Evolutionary conservation across 1,140 invertebrate genomes (phyloP).

Genomic region (honey bee (Apis mellifera)): DNA sequence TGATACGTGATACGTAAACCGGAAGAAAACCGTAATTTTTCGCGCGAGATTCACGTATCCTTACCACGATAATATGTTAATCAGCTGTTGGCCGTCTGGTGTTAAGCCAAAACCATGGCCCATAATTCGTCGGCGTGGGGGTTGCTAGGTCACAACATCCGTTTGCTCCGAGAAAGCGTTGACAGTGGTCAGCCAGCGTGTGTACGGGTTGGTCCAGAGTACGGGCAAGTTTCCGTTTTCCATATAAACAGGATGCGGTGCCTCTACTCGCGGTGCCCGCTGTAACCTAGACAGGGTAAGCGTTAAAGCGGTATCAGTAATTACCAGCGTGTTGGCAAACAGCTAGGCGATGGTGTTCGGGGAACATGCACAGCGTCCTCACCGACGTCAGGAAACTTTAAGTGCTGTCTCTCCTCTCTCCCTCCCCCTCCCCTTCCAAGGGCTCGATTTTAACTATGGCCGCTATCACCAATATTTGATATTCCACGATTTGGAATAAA

Average conservation of each 20-base stretch:
- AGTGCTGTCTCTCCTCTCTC: not conserved
- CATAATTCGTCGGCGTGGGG: slow-evolving; percentile 42
- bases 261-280: slow-evolving; percentile 36
- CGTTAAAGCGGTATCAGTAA: slow-evolving; percentile 76
- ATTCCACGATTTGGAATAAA: not conserved
- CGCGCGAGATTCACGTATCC: not conserved
- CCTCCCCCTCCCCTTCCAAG: not conserved
- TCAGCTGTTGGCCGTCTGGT: slow-evolving; percentile 1
- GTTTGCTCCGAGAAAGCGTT: slow-evolving; percentile 46
- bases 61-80: slow-evolving; percentile 1
- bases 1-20: no score
- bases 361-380: slow-evolving; percentile 6
- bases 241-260: slow-evolving; percentile 63
- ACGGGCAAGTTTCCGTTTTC: slow-evolving; percentile 64
- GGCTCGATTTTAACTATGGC: slow-evolving; percentile 24
- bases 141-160: slow-evolving; percentile 22
- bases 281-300: slow-evolving; percentile 57
- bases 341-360: slow-evolving; percentile 51
- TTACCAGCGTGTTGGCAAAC: slow-evolving; percentile 74
- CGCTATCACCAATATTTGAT: not conserved
- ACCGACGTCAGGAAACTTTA: slow-evolving; percentile 6
- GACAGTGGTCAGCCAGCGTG: slow-evolving; percentile 38
- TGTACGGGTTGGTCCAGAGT: slow-evolving; percentile 38
- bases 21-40: no score
- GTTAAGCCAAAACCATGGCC: slow-evolving; percentile 1